Evolutionary conservation across 2,113 vertebrate species (phyloP), one percentile per base, ranked within the genome.

Genomic region (Osmerus mordax): DNA sequence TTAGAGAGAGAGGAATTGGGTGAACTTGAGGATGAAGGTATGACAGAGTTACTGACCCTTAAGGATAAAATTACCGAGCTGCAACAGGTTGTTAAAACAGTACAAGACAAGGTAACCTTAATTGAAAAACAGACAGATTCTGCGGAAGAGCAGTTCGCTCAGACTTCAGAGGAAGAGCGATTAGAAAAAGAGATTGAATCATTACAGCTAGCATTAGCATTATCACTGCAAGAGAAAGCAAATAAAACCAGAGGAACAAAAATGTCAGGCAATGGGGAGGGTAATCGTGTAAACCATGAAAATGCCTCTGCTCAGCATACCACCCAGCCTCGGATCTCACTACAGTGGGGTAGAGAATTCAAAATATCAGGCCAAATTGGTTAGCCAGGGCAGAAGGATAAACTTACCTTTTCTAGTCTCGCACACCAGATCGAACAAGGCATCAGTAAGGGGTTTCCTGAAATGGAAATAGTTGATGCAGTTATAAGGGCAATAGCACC

Each of bases 321-420:
- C 25, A 52, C 23, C 4, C 52, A 55, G 56, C 15, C 14, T 55
- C 23, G 53, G 28, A 3, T 67, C 51, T 67, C 66, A 67, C 7
- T 56, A 56, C 67, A 29, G 23, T 69, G 67, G 67, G 29, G 15
- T 18, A 28, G 23, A 55, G 51, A 68, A 55, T 97, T 87, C 69
- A 25, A 25, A 25, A 25, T 25, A 25, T 25, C 25, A 25, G 25
- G 25, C 25, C 25, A 25, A 2, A 25, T 25, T 25, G 2, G 25
- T 25, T 1, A 25, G 25, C 25, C 25, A 6, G 63, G 63, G 18
- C 63, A 65, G 63, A 65, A 36, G 41, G 63, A 41, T 9, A 4
- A n/a, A 18, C 18, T 18, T 3, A 12, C 0, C 1, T 28, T 53
- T 13, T 53, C 13, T 21, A 68, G 52, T n/a, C 13, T 53, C 3